Evolutionary conservation across 2,888 invertebrate species (phyloP).

Genomic region (Aethes cnicana): DNA sequence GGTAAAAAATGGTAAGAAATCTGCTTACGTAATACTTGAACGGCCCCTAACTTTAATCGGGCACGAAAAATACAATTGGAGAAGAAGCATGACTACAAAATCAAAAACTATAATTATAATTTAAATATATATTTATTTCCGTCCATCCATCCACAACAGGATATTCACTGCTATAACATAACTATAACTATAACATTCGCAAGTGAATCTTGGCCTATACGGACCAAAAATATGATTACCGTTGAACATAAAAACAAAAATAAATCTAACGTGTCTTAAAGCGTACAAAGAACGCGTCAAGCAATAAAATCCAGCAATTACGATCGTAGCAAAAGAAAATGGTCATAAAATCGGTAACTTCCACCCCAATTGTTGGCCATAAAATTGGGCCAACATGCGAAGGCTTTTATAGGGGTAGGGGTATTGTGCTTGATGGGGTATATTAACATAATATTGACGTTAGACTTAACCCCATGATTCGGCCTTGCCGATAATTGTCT

Average conservation of each 20-base stretch:
- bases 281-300: slow-evolving; percentile 14
- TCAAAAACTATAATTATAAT: too few relatives aligned
- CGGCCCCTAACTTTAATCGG: too few relatives aligned
- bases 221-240: too few relatives aligned
- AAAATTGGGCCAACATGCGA: slow-evolving; percentile 35
- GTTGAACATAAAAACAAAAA: slow-evolving; percentile 10
- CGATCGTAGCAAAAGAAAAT: slow-evolving; percentile 31
- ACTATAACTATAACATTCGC: too few relatives aligned
- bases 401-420: slow-evolving; percentile 31
- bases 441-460: slow-evolving; percentile 33
- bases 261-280: slow-evolving; percentile 12
- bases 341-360: slow-evolving; percentile 37
- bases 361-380: slow-evolving; percentile 35
- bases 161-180: too few relatives aligned
- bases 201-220: too few relatives aligned
- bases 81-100: too few relatives aligned
- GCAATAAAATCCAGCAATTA: slow-evolving; percentile 32
- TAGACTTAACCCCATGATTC: slow-evolving; percentile 15
- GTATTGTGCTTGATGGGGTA: slow-evolving; percentile 17
- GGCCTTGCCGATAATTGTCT: slow-evolving; percentile 28
- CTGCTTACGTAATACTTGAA: too few relatives aligned
- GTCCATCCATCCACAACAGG: too few relatives aligned
- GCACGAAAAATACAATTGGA: too few relatives aligned
- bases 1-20: too few relatives aligned
- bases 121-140: too few relatives aligned